A percentile compares a stretch with the other conserved stretches of the same genome.
Conservation (phyloP, 2,113 vertebrate species). For the Sialia sialis region DNA sequence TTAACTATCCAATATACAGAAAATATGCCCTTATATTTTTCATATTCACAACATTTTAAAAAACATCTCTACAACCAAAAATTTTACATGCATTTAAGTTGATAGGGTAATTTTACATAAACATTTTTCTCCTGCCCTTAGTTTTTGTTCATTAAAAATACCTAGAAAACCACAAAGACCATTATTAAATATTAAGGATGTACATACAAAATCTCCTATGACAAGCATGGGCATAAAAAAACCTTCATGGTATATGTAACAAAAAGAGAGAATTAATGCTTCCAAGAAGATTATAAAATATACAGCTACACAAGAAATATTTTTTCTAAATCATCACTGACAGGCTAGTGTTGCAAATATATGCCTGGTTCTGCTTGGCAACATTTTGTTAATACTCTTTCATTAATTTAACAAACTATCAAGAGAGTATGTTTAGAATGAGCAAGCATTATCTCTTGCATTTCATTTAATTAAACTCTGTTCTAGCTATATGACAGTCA, state of each 20-base stretch:
- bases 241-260: not conserved
- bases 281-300: conserved; percentile 26
- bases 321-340: conserved; percentile 2
- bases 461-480: conserved; percentile 75
- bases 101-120: not conserved
- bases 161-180: not conserved
- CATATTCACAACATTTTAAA: not conserved
- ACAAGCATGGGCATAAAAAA: not conserved
- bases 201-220: not conserved
- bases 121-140: not conserved
- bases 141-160: not conserved
- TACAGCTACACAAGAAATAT: not conserved
- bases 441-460: conserved; percentile 66
- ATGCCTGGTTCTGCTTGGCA: conserved; percentile 47
- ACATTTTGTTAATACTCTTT: conserved; percentile 55
- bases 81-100: not conserved
- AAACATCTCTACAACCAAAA: not conserved
- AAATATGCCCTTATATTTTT: not conserved
- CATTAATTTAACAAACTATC: conserved; percentile 72
- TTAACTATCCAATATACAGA: not conserved
- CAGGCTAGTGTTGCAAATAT: conserved; percentile 14
- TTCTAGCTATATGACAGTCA: conserved; percentile 64
- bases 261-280: conserved; percentile 1
- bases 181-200: not conserved
- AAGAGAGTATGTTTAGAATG: conserved; percentile 61